Evolutionary conservation across 2,888 invertebrate species (phyloP).

Genomic region (Zygogramma bicolorata): DNA sequence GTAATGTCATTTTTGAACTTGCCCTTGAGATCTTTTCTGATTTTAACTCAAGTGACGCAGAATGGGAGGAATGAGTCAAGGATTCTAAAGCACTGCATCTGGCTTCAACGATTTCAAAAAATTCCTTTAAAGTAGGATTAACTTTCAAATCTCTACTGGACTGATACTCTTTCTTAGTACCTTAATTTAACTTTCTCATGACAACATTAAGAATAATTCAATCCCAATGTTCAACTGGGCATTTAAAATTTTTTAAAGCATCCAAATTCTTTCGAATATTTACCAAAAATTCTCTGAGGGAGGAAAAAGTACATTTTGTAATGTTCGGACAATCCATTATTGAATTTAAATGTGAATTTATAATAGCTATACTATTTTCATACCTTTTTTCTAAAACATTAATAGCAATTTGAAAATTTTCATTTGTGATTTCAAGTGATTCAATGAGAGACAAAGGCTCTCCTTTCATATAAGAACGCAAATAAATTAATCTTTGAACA

Average conservation of each 20-base stretch:
- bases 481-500: neutral
- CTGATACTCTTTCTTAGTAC: neutral
- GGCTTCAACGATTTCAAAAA: constrained; percentile 1
- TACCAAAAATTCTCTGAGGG: neutral
- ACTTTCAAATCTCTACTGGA: constrained; percentile 9
- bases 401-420: neutral
- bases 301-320: neutral
- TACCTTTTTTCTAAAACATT: neutral
- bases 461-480: neutral
- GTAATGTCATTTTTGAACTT: neutral
- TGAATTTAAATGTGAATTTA: neutral
- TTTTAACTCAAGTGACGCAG: neutral
- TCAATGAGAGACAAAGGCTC: neutral
- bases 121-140: constrained; percentile 2
- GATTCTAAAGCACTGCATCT: constrained; percentile 7
- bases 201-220: neutral
- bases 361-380: neutral
- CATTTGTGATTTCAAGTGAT: neutral
- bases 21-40: neutral
- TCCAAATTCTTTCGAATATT: neutral
- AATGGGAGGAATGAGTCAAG: neutral
- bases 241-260: neutral
- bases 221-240: neutral
- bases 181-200: neutral
- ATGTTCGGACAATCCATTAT: neutral